Percentiles rank a stretch among this genome's conserved stretches.
Conservation (phyloP, 2,113 vertebrate species). For the Daubentonia madagascariensis region DNA sequence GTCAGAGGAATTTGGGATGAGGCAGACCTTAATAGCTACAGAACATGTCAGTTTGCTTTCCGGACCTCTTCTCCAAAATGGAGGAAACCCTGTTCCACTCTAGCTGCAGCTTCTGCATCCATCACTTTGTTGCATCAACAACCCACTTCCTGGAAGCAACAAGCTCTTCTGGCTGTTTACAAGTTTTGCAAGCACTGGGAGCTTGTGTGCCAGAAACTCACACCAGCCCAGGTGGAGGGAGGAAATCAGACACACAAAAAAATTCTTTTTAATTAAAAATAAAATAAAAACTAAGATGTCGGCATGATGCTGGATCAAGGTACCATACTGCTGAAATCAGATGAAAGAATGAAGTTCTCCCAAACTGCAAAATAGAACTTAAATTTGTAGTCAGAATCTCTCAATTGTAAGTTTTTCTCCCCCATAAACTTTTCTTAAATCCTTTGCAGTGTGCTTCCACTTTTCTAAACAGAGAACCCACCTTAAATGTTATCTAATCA, state of each 20-base stretch:
- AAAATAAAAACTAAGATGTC: not conserved
- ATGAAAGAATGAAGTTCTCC: not conserved
- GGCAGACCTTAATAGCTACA: conserved; percentile 71
- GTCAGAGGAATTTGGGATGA: conserved; percentile 33
- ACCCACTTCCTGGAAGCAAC: conserved; percentile 11
- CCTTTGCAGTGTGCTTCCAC: not conserved
- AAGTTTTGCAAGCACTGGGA: conserved; percentile 50
- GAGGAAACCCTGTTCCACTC: not conserved
- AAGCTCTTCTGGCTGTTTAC: conserved; percentile 61
- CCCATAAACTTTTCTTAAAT: not conserved
- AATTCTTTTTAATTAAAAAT: not conserved
- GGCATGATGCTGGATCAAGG: not conserved
- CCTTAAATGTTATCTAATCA: not conserved
- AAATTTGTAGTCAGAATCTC: not conserved
- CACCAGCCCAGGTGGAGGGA: not conserved
- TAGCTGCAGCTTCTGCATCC: not conserved
- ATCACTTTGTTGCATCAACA: conserved; percentile 62
- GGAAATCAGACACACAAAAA: not conserved
- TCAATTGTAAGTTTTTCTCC: not conserved
- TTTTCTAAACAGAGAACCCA: not conserved
- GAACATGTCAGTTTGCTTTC: conserved; percentile 65
- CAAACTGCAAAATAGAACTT: not conserved
- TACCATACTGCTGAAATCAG: not conserved
- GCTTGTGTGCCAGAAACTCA: conserved; percentile 36
- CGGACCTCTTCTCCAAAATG: not conserved